Percentiles rank a stretch among this genome's conserved stretches.
These are phyloP conservation scores for Andrena chrysosceles DNA, from an alignment of 2,888 invertebrate genomes.

Conservation along the genomic window DNA sequence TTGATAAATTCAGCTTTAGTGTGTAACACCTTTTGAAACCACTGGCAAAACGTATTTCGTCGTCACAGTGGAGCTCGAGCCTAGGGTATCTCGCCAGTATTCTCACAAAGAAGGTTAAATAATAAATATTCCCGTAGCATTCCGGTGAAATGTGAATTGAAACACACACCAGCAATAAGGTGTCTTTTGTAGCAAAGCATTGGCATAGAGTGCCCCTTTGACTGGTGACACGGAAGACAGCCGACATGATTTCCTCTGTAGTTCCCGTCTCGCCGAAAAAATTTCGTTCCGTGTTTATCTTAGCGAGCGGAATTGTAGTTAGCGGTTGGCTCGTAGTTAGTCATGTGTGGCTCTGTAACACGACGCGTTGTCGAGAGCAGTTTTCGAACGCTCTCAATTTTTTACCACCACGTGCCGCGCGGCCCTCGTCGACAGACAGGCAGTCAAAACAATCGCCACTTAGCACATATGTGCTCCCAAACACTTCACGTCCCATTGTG, in stretches of 20 bases:
- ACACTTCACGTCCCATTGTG: conserved; percentile 54
- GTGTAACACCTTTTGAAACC: too few relatives aligned
- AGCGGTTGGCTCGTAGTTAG: conserved; percentile 11
- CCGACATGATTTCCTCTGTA: not conserved
- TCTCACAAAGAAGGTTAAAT: too few relatives aligned
- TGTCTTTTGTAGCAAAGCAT: not conserved
- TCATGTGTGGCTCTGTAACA: conserved; percentile 18
- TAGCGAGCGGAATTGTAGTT: not conserved
- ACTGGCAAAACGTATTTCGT: too few relatives aligned
- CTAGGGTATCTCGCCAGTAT: too few relatives aligned
- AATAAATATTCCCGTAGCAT: too few relatives aligned
- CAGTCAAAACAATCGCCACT: conserved; percentile 59
- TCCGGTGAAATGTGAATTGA: not conserved
- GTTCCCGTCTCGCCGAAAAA: not conserved
- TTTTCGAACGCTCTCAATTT: conserved; percentile 48
- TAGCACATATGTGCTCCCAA: conserved; percentile 50
- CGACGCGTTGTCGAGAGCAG: conserved; percentile 33
- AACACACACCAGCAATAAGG: not conserved
- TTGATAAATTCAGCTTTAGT: too few relatives aligned
- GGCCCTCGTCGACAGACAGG: conserved; percentile 27
- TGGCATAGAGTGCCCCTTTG: not conserved
- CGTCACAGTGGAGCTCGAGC: too few relatives aligned
- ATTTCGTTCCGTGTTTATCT: not conserved
- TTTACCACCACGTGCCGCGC: conserved; percentile 34
- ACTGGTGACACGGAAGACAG: conserved; percentile 4